phyloP scores from a whole-genome alignment of 2,888 invertebrate species.

The Allophyes oxyacanthae region DNA sequence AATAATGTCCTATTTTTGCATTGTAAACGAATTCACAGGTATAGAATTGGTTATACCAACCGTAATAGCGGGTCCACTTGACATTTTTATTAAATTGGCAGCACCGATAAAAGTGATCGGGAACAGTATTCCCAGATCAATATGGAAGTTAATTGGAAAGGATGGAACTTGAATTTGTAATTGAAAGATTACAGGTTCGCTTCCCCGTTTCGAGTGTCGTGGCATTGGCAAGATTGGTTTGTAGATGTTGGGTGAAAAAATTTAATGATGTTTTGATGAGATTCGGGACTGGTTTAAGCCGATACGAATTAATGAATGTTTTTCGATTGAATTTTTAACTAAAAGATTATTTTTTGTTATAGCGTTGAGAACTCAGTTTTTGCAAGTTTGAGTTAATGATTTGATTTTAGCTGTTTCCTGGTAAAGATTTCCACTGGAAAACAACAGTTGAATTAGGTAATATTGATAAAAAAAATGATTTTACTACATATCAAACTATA shows the following conservation, averaged over 20 bases:
- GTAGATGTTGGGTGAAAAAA: conserved; percentile 42
- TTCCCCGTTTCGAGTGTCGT: conserved; percentile 62
- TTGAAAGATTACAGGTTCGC: conserved; percentile 79
- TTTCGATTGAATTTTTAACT: conserved; percentile 8
- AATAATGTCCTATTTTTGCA: conserved; percentile 20
- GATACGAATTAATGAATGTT: conserved; percentile 26
- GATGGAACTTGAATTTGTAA: conserved; percentile 82
- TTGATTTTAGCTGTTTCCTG: no score
- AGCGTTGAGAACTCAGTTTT: no score
- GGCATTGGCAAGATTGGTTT: conserved; percentile 60
- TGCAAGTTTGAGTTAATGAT: no score
- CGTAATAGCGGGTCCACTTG: conserved; percentile 42
- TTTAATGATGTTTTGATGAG: conserved; percentile 49
- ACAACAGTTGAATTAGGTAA: no score
- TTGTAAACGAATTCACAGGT: conserved; percentile 40
- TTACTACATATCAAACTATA: no score
- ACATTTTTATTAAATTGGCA: conserved; percentile 70
- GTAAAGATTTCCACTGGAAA: no score
- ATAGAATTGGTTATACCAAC: conserved; percentile 28
- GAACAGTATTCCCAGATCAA: conserved; percentile 72
- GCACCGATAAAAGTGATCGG: conserved; percentile 65
- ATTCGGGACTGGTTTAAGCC: conserved; percentile 29
- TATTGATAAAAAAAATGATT: no score
- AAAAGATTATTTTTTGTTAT: no score
- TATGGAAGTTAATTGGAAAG: conserved; percentile 82